A percentile compares a stretch with the other conserved stretches of the same genome.
These are phyloP conservation scores for Thamnophis elegans DNA, from an alignment of 2,797 vertebrate genomes.

Conservation along the genomic window DNA sequence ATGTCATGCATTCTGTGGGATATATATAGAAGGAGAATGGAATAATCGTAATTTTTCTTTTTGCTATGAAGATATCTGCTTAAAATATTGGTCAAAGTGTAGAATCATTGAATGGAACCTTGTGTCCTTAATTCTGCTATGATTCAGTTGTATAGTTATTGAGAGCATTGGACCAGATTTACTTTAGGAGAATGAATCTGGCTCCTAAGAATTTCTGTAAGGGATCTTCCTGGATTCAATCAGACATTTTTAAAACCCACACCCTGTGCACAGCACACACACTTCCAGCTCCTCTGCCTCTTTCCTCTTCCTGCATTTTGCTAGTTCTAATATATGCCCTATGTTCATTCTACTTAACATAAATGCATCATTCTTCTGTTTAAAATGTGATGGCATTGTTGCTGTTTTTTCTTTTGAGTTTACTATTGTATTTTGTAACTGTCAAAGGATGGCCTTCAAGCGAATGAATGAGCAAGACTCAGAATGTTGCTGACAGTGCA, in stretches of 20 bases:
- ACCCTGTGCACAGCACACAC: too few species aligned
- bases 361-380: background rate
- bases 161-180: background rate
- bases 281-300: too few species aligned
- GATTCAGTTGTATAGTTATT: background rate
- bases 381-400: background rate
- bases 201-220: background rate
- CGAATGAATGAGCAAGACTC: constrained; percentile 36
- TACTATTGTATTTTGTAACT: constrained; percentile 30
- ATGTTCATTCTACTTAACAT: constrained; percentile 27
- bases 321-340: background rate
- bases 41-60: background rate
- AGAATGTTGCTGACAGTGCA: constrained; percentile 32
- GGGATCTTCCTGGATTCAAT: background rate
- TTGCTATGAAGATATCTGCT: background rate
- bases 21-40: background rate
- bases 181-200: background rate
- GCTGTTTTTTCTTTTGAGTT: constrained; percentile 6
- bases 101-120: background rate
- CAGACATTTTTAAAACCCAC: too few species aligned
- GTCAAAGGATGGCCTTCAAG: constrained; percentile 41
- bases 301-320: background rate
- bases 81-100: background rate
- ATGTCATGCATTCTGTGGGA: background rate
- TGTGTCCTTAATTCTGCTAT: background rate